A percentile compares a stretch with the other conserved stretches of the same genome.
Evolutionary conservation across 2,888 invertebrate genomes (phyloP).

Genomic region (Polyploca ridens): DNA sequence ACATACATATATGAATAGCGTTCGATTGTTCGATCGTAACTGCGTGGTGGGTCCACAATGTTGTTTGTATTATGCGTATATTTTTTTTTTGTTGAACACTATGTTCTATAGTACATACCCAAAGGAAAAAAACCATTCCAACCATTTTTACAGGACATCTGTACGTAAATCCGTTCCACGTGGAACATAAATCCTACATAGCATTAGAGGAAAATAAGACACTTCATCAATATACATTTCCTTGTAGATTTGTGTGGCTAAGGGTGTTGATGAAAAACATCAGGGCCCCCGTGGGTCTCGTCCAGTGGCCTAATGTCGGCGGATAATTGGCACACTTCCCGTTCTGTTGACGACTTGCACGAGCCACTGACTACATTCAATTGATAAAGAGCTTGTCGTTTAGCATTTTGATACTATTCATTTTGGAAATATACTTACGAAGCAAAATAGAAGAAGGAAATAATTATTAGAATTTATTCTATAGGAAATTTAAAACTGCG

Average conservation of each 20-base stretch:
- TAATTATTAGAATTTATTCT: background rate
- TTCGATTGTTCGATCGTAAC: background rate
- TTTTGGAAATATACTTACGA: background rate
- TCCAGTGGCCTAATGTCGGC: conserved; percentile 44
- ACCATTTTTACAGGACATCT: no score
- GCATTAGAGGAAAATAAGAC: background rate
- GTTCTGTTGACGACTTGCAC: conserved; percentile 49
- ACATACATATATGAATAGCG: background rate
- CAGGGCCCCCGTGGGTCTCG: conserved; percentile 40
- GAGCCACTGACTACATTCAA: conserved; percentile 42
- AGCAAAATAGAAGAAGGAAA: background rate
- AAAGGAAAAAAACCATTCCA: no score
- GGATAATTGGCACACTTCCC: conserved; percentile 62
- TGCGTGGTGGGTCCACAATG: background rate
- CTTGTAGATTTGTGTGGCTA: conserved; percentile 16
- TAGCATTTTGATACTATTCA: conserved; percentile 31
- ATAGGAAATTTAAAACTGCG: background rate
- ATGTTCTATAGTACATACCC: no score
- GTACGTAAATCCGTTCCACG: background rate
- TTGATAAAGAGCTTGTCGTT: conserved; percentile 46
- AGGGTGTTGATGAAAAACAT: conserved; percentile 41
- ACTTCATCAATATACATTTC: background rate
- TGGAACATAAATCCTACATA: background rate
- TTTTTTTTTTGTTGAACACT: no score
- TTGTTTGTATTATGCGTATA: no score